A percentile compares a stretch with the other conserved stretches of the same genome.
Evolutionary conservation across 2,888 invertebrate genomes (phyloP).

Genomic region (Synanthedon myopaeformis): DNA sequence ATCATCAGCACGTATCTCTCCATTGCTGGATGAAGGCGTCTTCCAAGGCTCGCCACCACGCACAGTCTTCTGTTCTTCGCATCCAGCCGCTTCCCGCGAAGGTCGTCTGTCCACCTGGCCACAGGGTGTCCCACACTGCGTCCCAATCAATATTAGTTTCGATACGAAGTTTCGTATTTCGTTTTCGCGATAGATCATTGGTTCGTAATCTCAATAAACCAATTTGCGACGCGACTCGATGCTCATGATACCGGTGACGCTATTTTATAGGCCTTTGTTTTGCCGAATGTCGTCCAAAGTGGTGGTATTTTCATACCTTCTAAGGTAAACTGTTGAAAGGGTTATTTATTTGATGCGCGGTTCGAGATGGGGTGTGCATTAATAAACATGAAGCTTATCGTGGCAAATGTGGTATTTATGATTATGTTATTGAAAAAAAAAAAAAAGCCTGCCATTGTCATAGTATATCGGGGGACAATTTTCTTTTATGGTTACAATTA

Average conservation of each 20-base stretch:
- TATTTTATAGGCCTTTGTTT: constrained; percentile 40
- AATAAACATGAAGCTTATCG: not conserved
- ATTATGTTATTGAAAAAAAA: not conserved
- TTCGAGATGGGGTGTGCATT: constrained; percentile 7
- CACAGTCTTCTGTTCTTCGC: too few relatives aligned
- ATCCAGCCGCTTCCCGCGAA: too few relatives aligned
- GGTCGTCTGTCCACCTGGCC: too few relatives aligned
- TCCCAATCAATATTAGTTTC: too few relatives aligned
- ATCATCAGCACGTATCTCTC: too few relatives aligned
- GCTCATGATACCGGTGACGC: constrained; percentile 15
- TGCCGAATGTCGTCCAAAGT: not conserved
- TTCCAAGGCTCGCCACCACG: too few relatives aligned
- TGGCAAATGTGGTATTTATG: not conserved
- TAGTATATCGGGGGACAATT: not conserved
- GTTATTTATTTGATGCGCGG: constrained; percentile 25
- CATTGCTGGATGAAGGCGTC: too few relatives aligned
- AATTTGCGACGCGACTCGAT: constrained; percentile 36
- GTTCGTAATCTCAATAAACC: constrained; percentile 57
- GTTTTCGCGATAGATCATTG: constrained; percentile 5
- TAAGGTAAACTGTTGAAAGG: constrained; percentile 27
- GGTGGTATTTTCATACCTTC: constrained; percentile 12
- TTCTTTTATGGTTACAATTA: not conserved
- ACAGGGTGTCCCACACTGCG: too few relatives aligned
- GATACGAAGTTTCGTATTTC: too few relatives aligned
- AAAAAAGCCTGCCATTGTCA: not conserved